Evolutionary conservation across 2,888 invertebrate species (phyloP), one percentile per base, ranked within the genome.

Genomic region (Scotopteryx bipunctaria): DNA sequence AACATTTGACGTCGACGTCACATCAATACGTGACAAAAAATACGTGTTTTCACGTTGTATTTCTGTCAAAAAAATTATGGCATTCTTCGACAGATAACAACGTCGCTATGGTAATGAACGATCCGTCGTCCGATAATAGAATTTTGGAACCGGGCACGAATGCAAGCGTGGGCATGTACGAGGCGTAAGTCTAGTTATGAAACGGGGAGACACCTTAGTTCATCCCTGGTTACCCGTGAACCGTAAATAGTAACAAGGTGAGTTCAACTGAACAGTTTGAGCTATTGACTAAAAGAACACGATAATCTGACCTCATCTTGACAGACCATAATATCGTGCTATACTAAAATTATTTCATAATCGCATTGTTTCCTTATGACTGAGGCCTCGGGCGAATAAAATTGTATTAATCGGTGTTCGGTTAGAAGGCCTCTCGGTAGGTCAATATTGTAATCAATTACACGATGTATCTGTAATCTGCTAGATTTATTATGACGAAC

Each of bases 281-380:
- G 55, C 61, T 57, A 71, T 72, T 70, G 68, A 73, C 72, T 72
- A 71, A 66, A 60, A 59, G 59, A 64, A 54, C 44, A 50, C 55
- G 63, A 69, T 66, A 69, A 61, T 67, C 63, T 75, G 74, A 77
- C 73, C 67, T 77, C 66, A 67, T 62, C 58, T 54, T 54, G 62
- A 64, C 64, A 64, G 60, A 58, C 46, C 33, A 44, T 46, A n/a
- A n/a, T n/a, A 57, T 61, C 59, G 59, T 58, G 61, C 45, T 44
- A 48, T n/a, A 54, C 44, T 53, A 42, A 55, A 61, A 64, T 65
- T 66, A 59, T 57, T 59, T 56, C 53, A 59, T 66, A 66, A 58
- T 57, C 57, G 59, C 53, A 61, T 66, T 68, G 61, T 69, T 72
- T 72, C 63, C 58, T 55, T 59, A 59, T 67, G 50, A 47, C 50